These are phyloP conservation scores for Danio albolineatus DNA, from an alignment of 2,797 vertebrate genomes.

Conservation along the genomic window DNA sequence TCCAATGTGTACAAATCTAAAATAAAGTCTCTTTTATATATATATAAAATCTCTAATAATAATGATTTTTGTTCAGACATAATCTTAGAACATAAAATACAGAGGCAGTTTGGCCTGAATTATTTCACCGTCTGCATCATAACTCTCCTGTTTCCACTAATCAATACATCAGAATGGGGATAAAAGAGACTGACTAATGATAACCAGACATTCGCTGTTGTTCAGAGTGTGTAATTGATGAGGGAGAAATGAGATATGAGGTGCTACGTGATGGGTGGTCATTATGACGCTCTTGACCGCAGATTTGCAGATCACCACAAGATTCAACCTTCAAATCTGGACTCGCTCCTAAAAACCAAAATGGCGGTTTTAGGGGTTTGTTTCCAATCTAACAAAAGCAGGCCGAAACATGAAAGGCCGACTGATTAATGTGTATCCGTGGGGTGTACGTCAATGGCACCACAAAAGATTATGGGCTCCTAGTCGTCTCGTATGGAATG, in stretches of 20 bases:
- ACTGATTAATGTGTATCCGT: constrained; percentile 58
- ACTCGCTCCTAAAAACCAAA: constrained; percentile 17
- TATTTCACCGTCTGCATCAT: constrained; percentile 11
- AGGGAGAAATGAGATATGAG: constrained; percentile 38
- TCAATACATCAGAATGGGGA: constrained; percentile 40
- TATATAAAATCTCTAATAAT: background rate
- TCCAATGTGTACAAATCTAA: background rate
- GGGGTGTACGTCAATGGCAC: constrained; percentile 55
- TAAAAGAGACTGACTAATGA: constrained; percentile 48
- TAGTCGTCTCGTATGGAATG: constrained; percentile 54
- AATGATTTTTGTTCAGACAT: background rate
- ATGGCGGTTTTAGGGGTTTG: constrained; percentile 41
- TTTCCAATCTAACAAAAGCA: constrained; percentile 48
- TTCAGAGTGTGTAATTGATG: constrained; percentile 22
- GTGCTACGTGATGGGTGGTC: constrained; percentile 47
- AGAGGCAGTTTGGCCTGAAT: background rate
- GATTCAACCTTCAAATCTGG: constrained; percentile 21
- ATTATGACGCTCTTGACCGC: constrained; percentile 23
- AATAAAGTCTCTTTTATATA: background rate
- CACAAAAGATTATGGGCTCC: constrained; percentile 52
- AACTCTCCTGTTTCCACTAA: constrained; percentile 3
- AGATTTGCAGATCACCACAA: constrained; percentile 8
- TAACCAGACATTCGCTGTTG: constrained; percentile 45
- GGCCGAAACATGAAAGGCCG: constrained; percentile 60
- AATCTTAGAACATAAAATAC: background rate